A percentile compares a stretch with the other conserved stretches of the same genome.
phyloP scores from a whole-genome alignment of 2,888 invertebrate genomes.

The Diplolepis rosae region DNA sequence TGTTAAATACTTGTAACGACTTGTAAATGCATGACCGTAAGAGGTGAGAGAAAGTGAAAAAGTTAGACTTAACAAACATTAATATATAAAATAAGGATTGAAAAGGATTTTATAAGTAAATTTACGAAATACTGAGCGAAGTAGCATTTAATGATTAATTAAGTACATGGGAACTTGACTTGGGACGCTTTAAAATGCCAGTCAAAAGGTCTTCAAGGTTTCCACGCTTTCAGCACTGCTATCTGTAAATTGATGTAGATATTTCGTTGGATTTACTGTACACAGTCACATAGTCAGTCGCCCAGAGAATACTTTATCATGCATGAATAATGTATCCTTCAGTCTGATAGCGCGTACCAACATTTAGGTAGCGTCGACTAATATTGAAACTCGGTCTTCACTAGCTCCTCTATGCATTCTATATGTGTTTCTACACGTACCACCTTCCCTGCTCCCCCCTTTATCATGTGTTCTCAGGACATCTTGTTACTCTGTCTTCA shows the following conservation, averaged over 20 bases:
- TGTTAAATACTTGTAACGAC: too few species aligned
- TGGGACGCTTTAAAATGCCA: not conserved
- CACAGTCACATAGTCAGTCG: slow-evolving; percentile 11
- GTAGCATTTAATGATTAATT: too few species aligned
- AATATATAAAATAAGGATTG: too few species aligned
- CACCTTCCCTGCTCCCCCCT: not conserved
- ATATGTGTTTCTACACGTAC: slow-evolving; percentile 1
- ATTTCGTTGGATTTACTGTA: not conserved
- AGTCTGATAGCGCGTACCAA: slow-evolving; percentile 24
- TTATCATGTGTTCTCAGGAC: slow-evolving; percentile 1
- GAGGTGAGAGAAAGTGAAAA: slow-evolving; percentile 9
- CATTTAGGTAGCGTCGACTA: slow-evolving; percentile 20
- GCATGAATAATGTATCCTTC: slow-evolving; percentile 28
- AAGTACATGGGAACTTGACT: too few species aligned
- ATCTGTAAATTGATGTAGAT: not conserved
- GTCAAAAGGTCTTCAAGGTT: not conserved
- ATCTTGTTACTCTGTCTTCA: slow-evolving; percentile 16
- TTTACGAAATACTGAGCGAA: too few species aligned
- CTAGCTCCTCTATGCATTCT: not conserved
- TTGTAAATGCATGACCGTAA: not conserved
- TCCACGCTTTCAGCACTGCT: not conserved
- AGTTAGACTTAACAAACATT: slow-evolving; percentile 7
- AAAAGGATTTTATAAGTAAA: too few species aligned
- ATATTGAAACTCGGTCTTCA: slow-evolving; percentile 18
- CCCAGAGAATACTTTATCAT: slow-evolving; percentile 20